Conservation (phyloP, 2,888 invertebrate species). For the Phlogophora meticulosa region DNA sequence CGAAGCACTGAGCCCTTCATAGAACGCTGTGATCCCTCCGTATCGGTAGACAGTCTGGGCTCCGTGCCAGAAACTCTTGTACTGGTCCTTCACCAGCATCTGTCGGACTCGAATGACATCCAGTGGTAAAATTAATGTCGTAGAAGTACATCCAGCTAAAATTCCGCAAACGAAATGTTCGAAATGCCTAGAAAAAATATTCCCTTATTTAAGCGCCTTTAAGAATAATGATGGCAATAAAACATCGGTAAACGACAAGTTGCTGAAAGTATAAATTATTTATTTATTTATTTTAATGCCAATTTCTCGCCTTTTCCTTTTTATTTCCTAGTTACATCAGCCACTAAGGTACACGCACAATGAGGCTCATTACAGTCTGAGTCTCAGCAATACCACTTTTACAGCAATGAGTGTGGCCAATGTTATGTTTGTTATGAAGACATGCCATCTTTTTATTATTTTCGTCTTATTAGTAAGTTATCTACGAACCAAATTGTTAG, state of each 20-base stretch:
- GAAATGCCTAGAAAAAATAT: slow-evolving; percentile 12
- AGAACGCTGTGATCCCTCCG: slow-evolving; percentile 83
- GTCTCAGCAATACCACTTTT: no score
- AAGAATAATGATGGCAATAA: neutral
- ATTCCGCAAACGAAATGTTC: slow-evolving; percentile 76
- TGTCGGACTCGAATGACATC: slow-evolving; percentile 86
- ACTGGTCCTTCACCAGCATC: slow-evolving; percentile 83
- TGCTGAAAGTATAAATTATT: no score
- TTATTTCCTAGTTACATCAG: no score
- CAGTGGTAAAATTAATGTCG: slow-evolving; percentile 77
- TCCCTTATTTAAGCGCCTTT: slow-evolving; percentile 2
- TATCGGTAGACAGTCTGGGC: slow-evolving; percentile 77
- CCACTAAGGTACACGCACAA: no score
- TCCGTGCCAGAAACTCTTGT: slow-evolving; percentile 77
- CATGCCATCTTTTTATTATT: no score
- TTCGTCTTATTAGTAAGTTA: no score
- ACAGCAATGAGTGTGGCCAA: no score
- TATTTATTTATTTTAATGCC: no score
- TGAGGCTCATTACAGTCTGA: no score
- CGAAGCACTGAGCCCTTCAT: slow-evolving; percentile 82
- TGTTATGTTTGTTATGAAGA: no score
- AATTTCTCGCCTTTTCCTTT: no score
- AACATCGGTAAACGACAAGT: neutral
- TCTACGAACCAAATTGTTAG: neutral
- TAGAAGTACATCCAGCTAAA: slow-evolving; percentile 77